These are phyloP conservation scores for Desmophyllum pertusum DNA, from an alignment of 92 coral and sea anemone species.

Conservation along the genomic window DNA sequence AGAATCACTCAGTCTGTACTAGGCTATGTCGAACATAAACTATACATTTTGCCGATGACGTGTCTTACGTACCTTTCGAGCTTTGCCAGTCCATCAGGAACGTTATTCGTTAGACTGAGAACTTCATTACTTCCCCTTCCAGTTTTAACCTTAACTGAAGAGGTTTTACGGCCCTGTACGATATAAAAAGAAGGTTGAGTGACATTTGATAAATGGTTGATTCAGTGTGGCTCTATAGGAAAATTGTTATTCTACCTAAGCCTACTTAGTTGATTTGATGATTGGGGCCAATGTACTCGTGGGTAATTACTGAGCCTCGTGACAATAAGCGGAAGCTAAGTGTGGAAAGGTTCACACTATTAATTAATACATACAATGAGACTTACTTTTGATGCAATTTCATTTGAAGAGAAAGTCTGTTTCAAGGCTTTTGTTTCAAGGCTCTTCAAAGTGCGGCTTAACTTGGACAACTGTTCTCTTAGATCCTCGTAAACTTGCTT, in stretches of 20 bases:
- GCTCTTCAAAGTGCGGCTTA: constrained; percentile 10
- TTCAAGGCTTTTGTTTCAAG: constrained; percentile 30
- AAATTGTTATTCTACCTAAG: not conserved
- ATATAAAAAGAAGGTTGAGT: not conserved
- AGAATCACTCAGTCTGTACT: not conserved
- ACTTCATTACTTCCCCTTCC: constrained; percentile 11
- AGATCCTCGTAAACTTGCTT: constrained; percentile 32
- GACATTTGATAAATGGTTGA: not conserved
- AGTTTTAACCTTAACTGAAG: constrained; percentile 21
- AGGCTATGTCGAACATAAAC: no score
- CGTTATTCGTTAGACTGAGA: not conserved
- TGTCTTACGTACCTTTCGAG: constrained; percentile 24
- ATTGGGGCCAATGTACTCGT: not conserved
- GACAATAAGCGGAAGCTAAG: not conserved
- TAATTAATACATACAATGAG: no score
- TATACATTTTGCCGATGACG: no score
- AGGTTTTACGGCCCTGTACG: not conserved
- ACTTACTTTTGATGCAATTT: constrained; percentile 35
- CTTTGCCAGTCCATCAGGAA: constrained; percentile 23
- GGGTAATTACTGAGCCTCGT: not conserved
- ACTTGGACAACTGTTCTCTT: constrained; percentile 16
- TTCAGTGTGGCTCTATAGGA: not conserved
- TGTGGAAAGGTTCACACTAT: no score
- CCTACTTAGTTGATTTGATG: not conserved
- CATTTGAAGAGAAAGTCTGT: constrained; percentile 30